phyloP scores from a whole-genome alignment of 2,797 vertebrate genomes.

The Sciurus carolinensis region DNA sequence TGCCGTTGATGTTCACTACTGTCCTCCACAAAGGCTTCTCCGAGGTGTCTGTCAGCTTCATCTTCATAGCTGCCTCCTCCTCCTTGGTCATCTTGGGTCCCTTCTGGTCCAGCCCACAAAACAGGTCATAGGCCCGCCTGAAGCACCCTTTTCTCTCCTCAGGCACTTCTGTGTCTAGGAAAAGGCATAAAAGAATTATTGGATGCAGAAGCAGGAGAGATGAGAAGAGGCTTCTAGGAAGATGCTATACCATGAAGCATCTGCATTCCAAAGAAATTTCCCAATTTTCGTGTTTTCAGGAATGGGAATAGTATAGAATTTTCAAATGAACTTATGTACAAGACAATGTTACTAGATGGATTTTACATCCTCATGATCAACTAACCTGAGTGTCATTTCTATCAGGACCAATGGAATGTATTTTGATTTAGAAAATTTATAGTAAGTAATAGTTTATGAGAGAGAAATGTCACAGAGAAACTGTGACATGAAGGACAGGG shows the following conservation, averaged over 20 bases:
- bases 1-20: slow-evolving; percentile 93
- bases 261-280: background rate
- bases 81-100: slow-evolving; percentile 92
- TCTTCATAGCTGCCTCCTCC: slow-evolving; percentile 92
- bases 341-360: background rate
- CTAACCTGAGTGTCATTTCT: background rate
- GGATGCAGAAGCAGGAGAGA: background rate
- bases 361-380: background rate
- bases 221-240: background rate
- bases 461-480: background rate
- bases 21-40: slow-evolving; percentile 95
- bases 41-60: slow-evolving; percentile 93
- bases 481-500: background rate
- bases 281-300: background rate
- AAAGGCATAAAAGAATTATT: slow-evolving; percentile 1
- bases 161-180: slow-evolving; percentile 56
- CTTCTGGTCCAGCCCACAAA: slow-evolving; percentile 94
- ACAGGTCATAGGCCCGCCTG: slow-evolving; percentile 91
- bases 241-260: background rate
- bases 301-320: background rate
- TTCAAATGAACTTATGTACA: background rate
- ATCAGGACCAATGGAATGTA: background rate
- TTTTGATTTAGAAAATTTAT: slow-evolving; percentile 36
- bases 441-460: background rate
- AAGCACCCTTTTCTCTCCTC: slow-evolving; percentile 86